Base-by-base conservation (phyloP, 2,888 invertebrate species). In the Trissolcus japonicus region DNA sequence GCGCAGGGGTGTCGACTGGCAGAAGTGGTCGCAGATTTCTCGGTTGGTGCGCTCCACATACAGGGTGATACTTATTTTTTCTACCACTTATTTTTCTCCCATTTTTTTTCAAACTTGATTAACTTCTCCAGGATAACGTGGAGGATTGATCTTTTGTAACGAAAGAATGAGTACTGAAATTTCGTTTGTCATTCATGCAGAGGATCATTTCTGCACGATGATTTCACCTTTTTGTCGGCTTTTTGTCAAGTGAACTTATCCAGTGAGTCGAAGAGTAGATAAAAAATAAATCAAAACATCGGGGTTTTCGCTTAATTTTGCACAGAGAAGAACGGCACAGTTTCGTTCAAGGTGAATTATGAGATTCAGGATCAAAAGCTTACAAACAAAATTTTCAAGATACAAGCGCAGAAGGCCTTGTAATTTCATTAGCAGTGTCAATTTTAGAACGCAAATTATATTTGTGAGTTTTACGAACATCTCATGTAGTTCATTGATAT, bases 21-120 rank as follows among this genome's bases (percentile, higher is more conserved):
- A 59, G 53, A 59, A 59, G 55, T 55, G 35, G 40, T 16, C 16
- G 50, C 16, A 35, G 59, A 55, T 65, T 65, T 65, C 65, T 65
- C 55, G 57, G 40, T 55, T 41, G 41, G 25, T 21, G 50, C 21
- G 50, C 21, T 50, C 9, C 43, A 56, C 62, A 61, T 67, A 74
- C 57, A 67, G 56, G 74, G 74, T 74, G 74, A 62, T n/a, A n/a
- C 74, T 61, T 29, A 56, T 61, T 67, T 74, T 74, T 74, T 67
- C 51, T 17, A 13, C 19, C 17, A n/a, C 17, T 35, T 35, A 35
- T 35, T 35, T 35, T 17, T 16, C 17, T 25, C 4, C n/a, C 9
- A 16, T 29, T 67, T 74, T 67, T 74, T 61, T 46, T 13, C 55
- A 17, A 7, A 43, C 57, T 74, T 74, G 67, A 74, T 74, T 74